Evolutionary conservation across 2,113 vertebrate genomes (phyloP).

Genomic region (Cheilinus undulatus): DNA sequence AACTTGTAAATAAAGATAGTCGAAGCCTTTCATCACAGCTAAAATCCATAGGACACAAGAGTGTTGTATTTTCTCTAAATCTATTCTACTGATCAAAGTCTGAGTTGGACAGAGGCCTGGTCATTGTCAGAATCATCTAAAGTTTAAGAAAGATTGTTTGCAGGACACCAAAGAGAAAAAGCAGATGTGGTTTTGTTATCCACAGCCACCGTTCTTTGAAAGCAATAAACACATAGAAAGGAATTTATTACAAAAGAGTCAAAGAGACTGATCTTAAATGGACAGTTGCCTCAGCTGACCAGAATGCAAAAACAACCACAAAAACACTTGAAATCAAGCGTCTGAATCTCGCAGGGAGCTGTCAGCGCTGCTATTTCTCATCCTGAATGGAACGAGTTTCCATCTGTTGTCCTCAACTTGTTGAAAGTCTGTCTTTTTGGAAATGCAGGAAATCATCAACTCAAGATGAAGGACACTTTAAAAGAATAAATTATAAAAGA

Average conservation of each 20-base stretch:
- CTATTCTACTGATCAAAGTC: no score
- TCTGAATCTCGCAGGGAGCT: slow-evolving; percentile 10
- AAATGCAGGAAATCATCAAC: slow-evolving; percentile 12
- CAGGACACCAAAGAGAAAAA: slow-evolving; percentile 2
- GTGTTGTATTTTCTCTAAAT: no score
- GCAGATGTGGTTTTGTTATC: slow-evolving; percentile 44
- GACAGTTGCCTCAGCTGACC: slow-evolving; percentile 36
- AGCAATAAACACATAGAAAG: slow-evolving; percentile 14
- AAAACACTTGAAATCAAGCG: slow-evolving; percentile 28
- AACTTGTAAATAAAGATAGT: no score
- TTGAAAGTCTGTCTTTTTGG: slow-evolving; percentile 25
- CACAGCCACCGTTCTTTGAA: slow-evolving; percentile 7
- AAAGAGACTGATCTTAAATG: slow-evolving; percentile 24
- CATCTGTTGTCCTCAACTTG: slow-evolving; percentile 14
- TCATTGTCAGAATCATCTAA: not conserved
- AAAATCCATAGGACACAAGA: no score
- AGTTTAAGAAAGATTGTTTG: not conserved
- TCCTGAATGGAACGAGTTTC: slow-evolving; percentile 25
- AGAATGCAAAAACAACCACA: slow-evolving; percentile 42
- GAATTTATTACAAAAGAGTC: slow-evolving; percentile 30
- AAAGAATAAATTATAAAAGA: not conserved
- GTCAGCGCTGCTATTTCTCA: slow-evolving; percentile 8
- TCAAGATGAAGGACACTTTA: slow-evolving; percentile 7
- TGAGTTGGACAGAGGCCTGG: no score
- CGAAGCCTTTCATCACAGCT: no score